These are phyloP conservation scores for Heterocephalus glaber DNA, from an alignment of 2,113 vertebrate genomes.

Conservation along the genomic window DNA sequence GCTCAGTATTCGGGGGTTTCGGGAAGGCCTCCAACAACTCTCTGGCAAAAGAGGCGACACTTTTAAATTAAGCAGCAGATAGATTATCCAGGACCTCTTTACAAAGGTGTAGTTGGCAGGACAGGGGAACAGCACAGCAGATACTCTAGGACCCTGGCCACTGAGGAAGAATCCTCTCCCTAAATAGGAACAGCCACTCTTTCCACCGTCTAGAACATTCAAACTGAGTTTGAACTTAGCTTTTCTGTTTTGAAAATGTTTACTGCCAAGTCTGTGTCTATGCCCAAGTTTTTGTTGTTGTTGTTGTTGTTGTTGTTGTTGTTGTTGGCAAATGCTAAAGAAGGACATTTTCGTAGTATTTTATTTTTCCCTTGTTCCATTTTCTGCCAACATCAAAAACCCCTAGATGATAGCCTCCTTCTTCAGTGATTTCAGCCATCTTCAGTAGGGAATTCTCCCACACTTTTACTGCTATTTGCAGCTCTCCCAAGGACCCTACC, in stretches of 20 bases:
- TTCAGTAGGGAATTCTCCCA: not conserved
- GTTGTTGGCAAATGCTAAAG: not conserved
- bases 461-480: not conserved
- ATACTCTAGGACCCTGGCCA: not conserved
- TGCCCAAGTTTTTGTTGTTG: no score
- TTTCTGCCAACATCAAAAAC: not conserved
- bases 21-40: not conserved
- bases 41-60: not conserved
- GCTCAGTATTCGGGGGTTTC: not conserved
- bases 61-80: not conserved
- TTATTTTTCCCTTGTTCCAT: not conserved
- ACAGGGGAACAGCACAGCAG: not conserved
- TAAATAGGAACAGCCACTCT: not conserved
- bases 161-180: not conserved
- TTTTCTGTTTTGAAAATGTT: slow-evolving; percentile 12
- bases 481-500: not conserved
- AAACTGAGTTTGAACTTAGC: not conserved
- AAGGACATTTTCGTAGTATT: not conserved
- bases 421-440: not conserved
- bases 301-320: no score
- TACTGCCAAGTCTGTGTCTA: not conserved
- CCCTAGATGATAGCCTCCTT: not conserved
- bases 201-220: not conserved
- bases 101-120: not conserved
- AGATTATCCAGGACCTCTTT: not conserved